Evolutionary conservation across 2,113 vertebrate species (phyloP).

Genomic region (Ovibos moschatus): DNA sequence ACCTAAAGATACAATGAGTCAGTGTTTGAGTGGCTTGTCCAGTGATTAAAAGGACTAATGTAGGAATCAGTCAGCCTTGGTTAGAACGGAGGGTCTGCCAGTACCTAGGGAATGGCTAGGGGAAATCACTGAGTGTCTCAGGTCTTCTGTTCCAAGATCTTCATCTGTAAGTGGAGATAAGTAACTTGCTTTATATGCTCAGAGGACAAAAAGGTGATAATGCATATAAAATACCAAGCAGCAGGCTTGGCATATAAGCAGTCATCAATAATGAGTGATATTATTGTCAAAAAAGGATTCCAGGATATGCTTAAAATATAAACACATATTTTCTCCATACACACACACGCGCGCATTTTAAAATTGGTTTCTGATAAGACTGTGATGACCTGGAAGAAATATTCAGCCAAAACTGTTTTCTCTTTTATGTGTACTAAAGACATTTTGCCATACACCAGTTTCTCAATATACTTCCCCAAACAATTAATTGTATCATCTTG

Average conservation of each 20-base stretch:
- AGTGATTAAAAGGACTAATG: background rate
- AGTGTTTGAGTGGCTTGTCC: background rate
- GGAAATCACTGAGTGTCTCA: background rate
- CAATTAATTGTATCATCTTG: background rate
- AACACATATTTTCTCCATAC: background rate
- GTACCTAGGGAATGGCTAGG: background rate
- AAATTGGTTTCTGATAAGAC: background rate
- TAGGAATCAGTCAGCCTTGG: background rate
- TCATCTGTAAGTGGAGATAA: background rate
- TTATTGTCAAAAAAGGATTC: background rate
- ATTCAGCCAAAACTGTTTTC: background rate
- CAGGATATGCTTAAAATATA: background rate
- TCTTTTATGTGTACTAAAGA: background rate
- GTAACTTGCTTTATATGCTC: background rate
- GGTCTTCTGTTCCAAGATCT: background rate
- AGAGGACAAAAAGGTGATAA: background rate
- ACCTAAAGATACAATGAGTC: slow-evolving; percentile 78
- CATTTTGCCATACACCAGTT: background rate
- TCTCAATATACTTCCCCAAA: background rate
- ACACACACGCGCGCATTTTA: background rate
- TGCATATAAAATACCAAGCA: background rate
- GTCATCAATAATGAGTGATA: background rate
- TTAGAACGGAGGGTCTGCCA: background rate
- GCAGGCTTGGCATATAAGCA: background rate
- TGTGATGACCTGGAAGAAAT: background rate